Base-by-base conservation (phyloP, 1,140 invertebrate species). In the Drosophila bifasciata region DNA sequence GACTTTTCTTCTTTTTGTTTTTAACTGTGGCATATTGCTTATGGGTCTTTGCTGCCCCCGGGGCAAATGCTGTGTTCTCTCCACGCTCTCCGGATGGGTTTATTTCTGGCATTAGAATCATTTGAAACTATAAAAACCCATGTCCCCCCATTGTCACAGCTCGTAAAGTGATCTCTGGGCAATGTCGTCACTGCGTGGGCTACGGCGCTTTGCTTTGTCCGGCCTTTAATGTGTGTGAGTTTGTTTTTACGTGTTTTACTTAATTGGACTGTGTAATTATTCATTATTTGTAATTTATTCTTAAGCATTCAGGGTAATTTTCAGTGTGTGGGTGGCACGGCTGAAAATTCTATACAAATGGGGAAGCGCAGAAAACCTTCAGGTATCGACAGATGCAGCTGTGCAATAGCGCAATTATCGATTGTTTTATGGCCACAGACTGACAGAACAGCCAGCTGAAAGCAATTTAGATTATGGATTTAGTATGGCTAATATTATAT, bases 181-280 rank as follows among this genome's bases (percentile, higher is more conserved):
- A 57, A 79, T 79, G 77, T 61, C 77, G 78, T 81, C 78, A 81
- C 55, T 58, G 79, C 59, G 78, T 81, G 74, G 78, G 79, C 45
- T 59, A 36, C 28, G 62, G 44, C 61, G 73, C 61, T 41, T 15
- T 43, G 53, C 78, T 81, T 83, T 81, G 74, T 73, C 9, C 19
- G 50, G 62, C 78, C 79, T 83, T 81, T 70, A 69, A 41, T 49
- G 6, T 25, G 25, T 28, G 0, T 28, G 25, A 8, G 25, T 21
- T 3, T 28, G 73, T 44, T 36, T 46, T 59, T 57, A 32, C 67
- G 53, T 56, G 81, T 80, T 69, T 79, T 56, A 56, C 64, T 81
- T 81, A 80, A 81, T 80, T 76, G 62, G 50, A 44, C 49, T 58
- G 41, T 73, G 73, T 83, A 81, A 81, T 81, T 81, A 81, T 79